Conservation (phyloP, 2,888 invertebrate genomes). For the Chrysina gloriosa region DNA sequence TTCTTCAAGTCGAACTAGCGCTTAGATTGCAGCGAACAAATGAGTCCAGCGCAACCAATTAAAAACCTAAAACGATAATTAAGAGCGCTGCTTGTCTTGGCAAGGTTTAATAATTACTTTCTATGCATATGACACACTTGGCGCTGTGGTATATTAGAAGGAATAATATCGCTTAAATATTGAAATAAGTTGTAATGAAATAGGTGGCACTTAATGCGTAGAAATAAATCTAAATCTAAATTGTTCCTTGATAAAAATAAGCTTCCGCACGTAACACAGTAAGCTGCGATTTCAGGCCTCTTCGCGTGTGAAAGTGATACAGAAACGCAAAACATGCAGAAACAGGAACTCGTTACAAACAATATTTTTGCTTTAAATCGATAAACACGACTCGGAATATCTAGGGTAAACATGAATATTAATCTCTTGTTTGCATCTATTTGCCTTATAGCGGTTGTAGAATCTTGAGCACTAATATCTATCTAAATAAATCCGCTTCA, state of each 20-base stretch:
- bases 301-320: neutral
- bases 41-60: neutral
- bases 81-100: neutral
- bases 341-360: neutral
- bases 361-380: neutral
- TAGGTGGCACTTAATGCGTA: no score
- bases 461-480: no score
- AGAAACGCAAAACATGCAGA: neutral
- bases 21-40: neutral
- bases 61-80: neutral
- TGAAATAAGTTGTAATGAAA: no score
- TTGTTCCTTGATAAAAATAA: no score
- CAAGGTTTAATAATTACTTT: slow-evolving; percentile 5
- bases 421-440: neutral
- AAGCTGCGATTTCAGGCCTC: neutral
- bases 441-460: neutral
- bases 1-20: no score
- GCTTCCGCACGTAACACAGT: no score
- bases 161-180: no score
- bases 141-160: no score
- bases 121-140: slow-evolving; percentile 17
- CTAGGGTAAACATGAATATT: neutral
- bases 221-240: no score
- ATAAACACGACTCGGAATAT: neutral
- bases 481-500: no score